phyloP scores from a whole-genome alignment of 1,140 invertebrate genomes.

The Pseudomyrmex dendroicus region DNA sequence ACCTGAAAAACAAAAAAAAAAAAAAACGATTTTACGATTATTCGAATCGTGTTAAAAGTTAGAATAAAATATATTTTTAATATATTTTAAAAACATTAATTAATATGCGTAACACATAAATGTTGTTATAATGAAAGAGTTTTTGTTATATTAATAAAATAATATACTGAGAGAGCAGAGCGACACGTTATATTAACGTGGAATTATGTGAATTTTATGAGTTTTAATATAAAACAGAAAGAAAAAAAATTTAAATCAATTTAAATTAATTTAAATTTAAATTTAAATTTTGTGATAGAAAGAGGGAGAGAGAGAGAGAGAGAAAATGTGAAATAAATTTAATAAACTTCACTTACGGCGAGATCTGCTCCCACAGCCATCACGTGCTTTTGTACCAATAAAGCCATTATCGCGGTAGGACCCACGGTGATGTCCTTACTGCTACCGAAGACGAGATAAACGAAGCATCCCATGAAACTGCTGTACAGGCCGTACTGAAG shows the following conservation, averaged over 20 bases:
- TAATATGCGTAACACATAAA: no score
- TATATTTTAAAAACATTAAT: no score
- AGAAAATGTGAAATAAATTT: neutral
- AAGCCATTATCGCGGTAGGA: slow-evolving; percentile 87
- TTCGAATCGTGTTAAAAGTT: neutral
- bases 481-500: slow-evolving; percentile 89
- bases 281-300: no score
- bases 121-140: no score
- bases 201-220: no score
- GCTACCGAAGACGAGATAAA: slow-evolving; percentile 89
- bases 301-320: no score
- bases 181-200: no score
- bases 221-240: no score
- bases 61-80: neutral
- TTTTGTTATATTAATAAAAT: no score
- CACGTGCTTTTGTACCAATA: slow-evolving; percentile 85
- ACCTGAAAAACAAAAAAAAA: slow-evolving; percentile 77
- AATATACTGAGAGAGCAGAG: no score
- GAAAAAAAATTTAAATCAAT: no score
- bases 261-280: no score
- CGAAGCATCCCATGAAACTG: slow-evolving; percentile 89
- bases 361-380: slow-evolving; percentile 83
- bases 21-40: neutral
- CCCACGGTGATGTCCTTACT: slow-evolving; percentile 88
- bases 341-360: slow-evolving; percentile 83